Conservation (phyloP, 1,140 invertebrate species). For the Conus ventricosus region DNA sequence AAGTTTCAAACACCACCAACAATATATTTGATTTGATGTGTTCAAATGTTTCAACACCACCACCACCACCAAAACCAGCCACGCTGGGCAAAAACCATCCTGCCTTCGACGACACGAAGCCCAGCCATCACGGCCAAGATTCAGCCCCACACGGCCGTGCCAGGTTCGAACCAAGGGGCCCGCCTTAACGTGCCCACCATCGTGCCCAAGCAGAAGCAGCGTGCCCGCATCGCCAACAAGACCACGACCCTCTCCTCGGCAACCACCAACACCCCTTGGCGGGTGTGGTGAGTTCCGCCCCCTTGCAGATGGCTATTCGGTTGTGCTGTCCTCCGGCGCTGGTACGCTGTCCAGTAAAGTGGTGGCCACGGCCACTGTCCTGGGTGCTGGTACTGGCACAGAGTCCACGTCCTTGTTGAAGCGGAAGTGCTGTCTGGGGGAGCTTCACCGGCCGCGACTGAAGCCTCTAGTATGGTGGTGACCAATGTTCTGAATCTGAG, state of each 20-base stretch:
- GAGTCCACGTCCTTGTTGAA: too few relatives aligned
- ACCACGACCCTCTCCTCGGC: not conserved
- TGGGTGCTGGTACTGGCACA: too few relatives aligned
- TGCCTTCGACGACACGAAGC: constrained; percentile 53
- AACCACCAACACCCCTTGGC: not conserved
- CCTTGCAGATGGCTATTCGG: constrained; percentile 5
- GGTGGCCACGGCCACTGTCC: not conserved
- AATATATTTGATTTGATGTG: too few relatives aligned
- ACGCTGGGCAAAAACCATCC: constrained; percentile 50
- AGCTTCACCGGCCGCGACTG: too few relatives aligned
- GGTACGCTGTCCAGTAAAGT: not conserved
- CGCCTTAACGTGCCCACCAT: constrained; percentile 50
- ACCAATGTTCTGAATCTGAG: too few relatives aligned
- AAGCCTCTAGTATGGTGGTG: too few relatives aligned
- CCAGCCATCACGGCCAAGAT: constrained; percentile 57
- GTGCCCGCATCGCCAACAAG: not conserved
- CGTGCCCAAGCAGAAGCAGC: constrained; percentile 42
- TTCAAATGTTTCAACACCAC: too few relatives aligned
- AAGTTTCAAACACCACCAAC: too few relatives aligned
- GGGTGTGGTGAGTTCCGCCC: not conserved
- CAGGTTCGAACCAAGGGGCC: constrained; percentile 18
- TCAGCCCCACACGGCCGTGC: constrained; percentile 49
- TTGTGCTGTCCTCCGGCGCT: not conserved
- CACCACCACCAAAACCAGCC: too few relatives aligned
- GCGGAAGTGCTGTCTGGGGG: too few relatives aligned